Evolutionary conservation across 2,797 vertebrate species (phyloP), one percentile per base, ranked within the genome.

Genomic region (Fringilla coelebs): DNA sequence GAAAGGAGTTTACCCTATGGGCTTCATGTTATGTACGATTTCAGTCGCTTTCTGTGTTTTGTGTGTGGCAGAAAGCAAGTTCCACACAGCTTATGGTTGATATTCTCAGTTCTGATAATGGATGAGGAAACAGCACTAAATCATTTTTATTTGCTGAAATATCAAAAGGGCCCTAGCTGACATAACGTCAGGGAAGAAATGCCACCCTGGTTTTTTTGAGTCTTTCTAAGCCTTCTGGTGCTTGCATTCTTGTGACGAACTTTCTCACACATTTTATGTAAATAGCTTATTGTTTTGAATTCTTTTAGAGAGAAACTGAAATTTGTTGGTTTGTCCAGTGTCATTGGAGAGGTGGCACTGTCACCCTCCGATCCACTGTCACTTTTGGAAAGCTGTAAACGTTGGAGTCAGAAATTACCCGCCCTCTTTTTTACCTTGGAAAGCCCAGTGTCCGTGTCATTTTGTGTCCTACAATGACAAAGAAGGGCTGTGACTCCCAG

Each of bases 81-180:
- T 63, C 21, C 45, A 26, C 19, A 19, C 22, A 43, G 41, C 0
- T 2, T 18, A 14, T 1, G 11, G 65, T 2, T 66, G 49, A 31
- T 31, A 32, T 18, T 36, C 14, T 54, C 46, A 32, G 45, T 43
- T 83, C 32, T 18, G 36, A 34, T 10, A 26, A 85, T 25, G 17
- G 6, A 6, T 17, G 51, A 70, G 28, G 57, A 63, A 90, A 66
- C 7, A 52, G 9, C 49, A 57, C 11, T 57, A 61, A 52, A 71
- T 63, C 10, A 60, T 81, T 93, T 75, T 55, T 46, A 66, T 85
- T 77, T 65, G 41, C 54, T 65, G 43, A 71, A 57, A 77, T 11
- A 49, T 67, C 77, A 54, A 18, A 72, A 65, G 32, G 38, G 10
- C n/a, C 62, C 72, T 75, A 32, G 54, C 40, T 78, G 72, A 58